phyloP scores from a whole-genome alignment of 1,140 invertebrate species.

The Drosophila serrata region DNA sequence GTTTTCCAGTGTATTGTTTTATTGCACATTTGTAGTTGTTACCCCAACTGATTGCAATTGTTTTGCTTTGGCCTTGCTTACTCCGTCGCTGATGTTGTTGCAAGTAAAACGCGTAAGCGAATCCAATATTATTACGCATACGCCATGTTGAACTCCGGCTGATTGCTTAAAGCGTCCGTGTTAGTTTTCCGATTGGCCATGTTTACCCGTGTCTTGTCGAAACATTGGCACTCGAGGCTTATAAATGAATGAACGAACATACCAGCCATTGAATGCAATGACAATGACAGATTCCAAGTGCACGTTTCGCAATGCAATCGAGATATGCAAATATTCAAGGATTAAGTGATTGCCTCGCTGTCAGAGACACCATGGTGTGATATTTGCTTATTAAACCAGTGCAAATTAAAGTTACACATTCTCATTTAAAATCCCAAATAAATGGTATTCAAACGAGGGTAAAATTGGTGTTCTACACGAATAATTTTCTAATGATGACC shows the following conservation, averaged over 20 bases:
- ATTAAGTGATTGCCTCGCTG: conserved; percentile 13
- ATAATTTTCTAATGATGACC: conserved; percentile 16
- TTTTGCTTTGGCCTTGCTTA: conserved; percentile 16
- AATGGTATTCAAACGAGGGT: conserved; percentile 4
- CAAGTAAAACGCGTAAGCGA: neutral
- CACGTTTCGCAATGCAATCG: conserved; percentile 4
- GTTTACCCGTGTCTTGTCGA: conserved; percentile 5
- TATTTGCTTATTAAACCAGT: conserved; percentile 14
- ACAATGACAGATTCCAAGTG: conserved; percentile 14
- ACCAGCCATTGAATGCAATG: conserved; percentile 8
- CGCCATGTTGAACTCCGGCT: conserved; percentile 6
- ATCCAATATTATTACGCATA: conserved; percentile 19
- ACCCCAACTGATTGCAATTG: conserved; percentile 29
- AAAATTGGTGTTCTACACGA: neutral
- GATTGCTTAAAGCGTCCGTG: conserved; percentile 10
- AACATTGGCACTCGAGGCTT: conserved; percentile 19
- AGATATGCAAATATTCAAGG: conserved; percentile 16
- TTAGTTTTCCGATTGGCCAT: conserved; percentile 2
- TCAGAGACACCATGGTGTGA: neutral
- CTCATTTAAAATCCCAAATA: conserved; percentile 6
- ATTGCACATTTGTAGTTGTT: neutral
- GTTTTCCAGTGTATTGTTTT: no score
- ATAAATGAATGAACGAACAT: conserved; percentile 40
- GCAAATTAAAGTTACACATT: conserved; percentile 4
- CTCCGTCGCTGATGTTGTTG: neutral